Evolutionary conservation across 1,140 invertebrate genomes (phyloP).

Genomic region (Ceratina calcarata): DNA sequence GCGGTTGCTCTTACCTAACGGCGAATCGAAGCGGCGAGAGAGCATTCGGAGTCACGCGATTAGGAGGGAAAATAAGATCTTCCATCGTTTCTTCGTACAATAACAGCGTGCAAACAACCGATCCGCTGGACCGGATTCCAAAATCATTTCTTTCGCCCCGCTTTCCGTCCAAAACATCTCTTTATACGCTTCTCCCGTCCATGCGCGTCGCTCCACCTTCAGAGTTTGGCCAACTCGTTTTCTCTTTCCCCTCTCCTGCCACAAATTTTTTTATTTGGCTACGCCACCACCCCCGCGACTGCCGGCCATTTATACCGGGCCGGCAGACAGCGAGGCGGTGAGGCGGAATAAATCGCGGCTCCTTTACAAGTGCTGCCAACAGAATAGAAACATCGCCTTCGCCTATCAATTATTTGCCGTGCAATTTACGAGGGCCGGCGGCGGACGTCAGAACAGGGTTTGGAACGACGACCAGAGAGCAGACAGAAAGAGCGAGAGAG

Average conservation of each 20-base stretch:
- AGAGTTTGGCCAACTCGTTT: background rate
- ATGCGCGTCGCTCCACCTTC: constrained; percentile 9
- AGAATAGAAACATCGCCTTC: constrained; percentile 79
- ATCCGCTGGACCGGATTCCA: constrained; percentile 23
- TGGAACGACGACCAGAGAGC: constrained; percentile 52
- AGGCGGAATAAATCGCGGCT: constrained; percentile 78
- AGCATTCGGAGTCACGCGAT: constrained; percentile 31
- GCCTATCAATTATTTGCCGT: constrained; percentile 78
- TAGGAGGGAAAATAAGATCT: constrained; percentile 28
- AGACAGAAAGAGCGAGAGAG: background rate
- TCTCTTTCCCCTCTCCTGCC: background rate
- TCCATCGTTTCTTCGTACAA: constrained; percentile 12
- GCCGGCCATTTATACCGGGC: constrained; percentile 72
- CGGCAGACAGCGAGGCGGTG: constrained; percentile 75
- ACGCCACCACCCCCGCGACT: constrained; percentile 27
- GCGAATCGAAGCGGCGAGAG: background rate
- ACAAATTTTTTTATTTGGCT: constrained; percentile 1
- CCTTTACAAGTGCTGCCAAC: constrained; percentile 79
- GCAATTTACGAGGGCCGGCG: constrained; percentile 75
- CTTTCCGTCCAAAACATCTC: background rate
- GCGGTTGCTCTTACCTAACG: background rate
- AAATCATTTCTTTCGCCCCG: constrained; percentile 25
- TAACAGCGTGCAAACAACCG: constrained; percentile 24
- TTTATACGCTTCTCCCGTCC: background rate
- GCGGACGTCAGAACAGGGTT: constrained; percentile 57